Percentiles rank a stretch among this genome's conserved stretches.
Evolutionary conservation across 2,113 vertebrate genomes (phyloP).

Genomic region (Lamprotornis superbus): DNA sequence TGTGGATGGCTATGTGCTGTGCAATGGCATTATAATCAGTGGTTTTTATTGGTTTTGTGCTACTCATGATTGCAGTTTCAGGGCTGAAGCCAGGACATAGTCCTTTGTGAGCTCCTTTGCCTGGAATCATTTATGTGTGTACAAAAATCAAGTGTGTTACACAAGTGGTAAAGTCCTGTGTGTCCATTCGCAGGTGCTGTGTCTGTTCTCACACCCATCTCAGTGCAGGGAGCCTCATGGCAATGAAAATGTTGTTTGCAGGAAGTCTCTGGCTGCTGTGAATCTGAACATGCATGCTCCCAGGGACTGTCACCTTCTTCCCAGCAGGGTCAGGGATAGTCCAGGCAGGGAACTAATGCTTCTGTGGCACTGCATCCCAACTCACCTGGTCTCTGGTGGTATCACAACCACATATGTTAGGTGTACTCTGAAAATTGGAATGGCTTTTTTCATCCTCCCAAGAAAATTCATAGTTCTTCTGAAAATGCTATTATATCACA

Average conservation of each 20-base stretch:
- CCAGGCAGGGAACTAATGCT: not conserved
- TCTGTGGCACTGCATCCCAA: not conserved
- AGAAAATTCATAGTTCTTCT: not conserved
- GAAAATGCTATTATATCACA: not conserved
- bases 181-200: not conserved
- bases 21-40: not conserved
- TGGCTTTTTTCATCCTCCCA: not conserved
- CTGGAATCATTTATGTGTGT: not conserved
- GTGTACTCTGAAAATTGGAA: not conserved
- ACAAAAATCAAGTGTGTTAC: not conserved
- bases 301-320: not conserved
- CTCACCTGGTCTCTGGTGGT: not conserved
- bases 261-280: not conserved
- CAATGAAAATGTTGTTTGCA: fast-evolving
- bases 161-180: not conserved
- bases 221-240: not conserved
- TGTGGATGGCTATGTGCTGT: not conserved
- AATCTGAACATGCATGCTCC: not conserved
- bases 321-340: not conserved
- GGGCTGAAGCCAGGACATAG: not conserved
- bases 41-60: not conserved
- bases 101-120: not conserved
- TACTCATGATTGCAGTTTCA: not conserved
- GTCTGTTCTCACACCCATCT: not conserved
- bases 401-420: not conserved